These are phyloP conservation scores for Trachops cirrhosus DNA, from an alignment of 2,797 vertebrate genomes.

Conservation along the genomic window DNA sequence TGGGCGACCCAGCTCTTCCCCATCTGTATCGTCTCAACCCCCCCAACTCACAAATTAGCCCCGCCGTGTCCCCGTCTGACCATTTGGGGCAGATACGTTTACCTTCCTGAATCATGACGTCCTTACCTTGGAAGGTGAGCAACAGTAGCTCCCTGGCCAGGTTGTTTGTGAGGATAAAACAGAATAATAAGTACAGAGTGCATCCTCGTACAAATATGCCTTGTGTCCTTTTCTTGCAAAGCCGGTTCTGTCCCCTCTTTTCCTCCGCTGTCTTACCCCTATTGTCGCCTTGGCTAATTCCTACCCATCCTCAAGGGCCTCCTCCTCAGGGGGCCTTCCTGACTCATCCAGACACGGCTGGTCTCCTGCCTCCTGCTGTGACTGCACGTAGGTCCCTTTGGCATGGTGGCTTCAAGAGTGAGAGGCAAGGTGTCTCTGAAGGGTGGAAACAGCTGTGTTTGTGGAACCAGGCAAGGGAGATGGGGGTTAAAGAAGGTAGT, in stretches of 20 bases:
- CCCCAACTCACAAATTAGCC: neutral
- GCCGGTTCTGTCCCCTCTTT: neutral
- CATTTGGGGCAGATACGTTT: neutral
- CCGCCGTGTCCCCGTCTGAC: neutral
- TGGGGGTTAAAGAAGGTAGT: neutral
- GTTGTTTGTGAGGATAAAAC: neutral
- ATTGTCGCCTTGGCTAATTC: neutral
- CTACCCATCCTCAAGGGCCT: neutral
- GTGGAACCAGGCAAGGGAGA: neutral
- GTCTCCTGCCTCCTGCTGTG: neutral
- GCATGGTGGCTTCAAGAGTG: neutral
- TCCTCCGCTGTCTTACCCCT: neutral
- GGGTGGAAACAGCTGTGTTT: neutral
- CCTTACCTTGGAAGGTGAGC: neutral
- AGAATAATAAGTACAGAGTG: neutral
- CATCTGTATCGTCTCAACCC: neutral
- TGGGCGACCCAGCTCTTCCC: neutral
- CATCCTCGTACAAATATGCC: neutral
- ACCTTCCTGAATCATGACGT: neutral
- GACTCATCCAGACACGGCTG: neutral
- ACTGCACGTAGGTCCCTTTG: neutral
- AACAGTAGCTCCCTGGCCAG: neutral
- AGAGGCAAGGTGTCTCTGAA: neutral
- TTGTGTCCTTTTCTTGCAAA: neutral
- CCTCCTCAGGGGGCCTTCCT: neutral